Evolutionary conservation across 2,888 invertebrate genomes (phyloP), one percentile per base, ranked within the genome.

Genomic region (Drosophila imparisetae): DNA sequence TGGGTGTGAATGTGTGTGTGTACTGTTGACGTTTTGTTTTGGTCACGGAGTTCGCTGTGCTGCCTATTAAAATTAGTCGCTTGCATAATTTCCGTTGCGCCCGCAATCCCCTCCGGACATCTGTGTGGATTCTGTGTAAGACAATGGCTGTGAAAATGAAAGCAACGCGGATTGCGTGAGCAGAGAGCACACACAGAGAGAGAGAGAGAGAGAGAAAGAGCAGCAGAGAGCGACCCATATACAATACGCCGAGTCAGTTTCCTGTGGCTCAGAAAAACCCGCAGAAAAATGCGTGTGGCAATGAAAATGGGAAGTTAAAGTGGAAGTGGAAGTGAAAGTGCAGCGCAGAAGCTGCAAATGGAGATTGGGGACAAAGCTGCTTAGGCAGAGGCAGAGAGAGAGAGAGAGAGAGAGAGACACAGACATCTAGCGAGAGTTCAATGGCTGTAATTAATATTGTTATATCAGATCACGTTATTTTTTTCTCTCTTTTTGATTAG

Each of bases 51-150:
- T 82, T 88, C 80, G 70, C 78, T 63, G 61, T 83, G 76, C 68
- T 69, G 75, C 83, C 83, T 87, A 85, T 85, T 87, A 86, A 88
- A 80, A 75, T 64, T 60, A 57, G 72, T 50, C 55, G 89, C 74
- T 85, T 85, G 81, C 89, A 86, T 88, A 88, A 85, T 83, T 74
- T 72, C 55, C 60, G 50, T 52, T 38, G 70, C 18, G 3, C 42
- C 38, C 50, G 60, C 49, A 61, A 30, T 18, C 32, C 63, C 66
- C 49, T 58, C 54, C 48, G 48, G 38, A 48, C 29, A n/a, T 50
- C 29, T 30, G n/a, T 42, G 45, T 53, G 54, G 53, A 53, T 83
- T 86, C 86, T 80, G 60, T 27, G 21, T 24, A 53, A 64, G 34
- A 69, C 60, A 65, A 61, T 71, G 61, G 70, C 49, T 63, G 60